Base-by-base conservation (phyloP, 2,113 vertebrate species). In the Pseudolaguvia tuberculata region DNA sequence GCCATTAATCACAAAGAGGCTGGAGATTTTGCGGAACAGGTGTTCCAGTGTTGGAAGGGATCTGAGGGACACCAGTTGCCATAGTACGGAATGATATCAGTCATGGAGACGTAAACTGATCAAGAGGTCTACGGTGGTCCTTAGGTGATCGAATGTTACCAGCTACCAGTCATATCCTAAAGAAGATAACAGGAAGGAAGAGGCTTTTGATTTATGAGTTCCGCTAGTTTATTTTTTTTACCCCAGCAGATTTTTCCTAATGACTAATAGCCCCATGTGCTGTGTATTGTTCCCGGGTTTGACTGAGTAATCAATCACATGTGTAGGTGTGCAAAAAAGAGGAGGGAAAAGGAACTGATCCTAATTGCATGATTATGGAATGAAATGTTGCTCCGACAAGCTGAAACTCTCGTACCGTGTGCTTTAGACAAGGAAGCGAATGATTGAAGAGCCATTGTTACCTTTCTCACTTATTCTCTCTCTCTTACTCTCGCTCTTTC, bases 21-120 rank as follows among this genome's bases (percentile, higher is more conserved):
- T 77, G 80, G 85, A 72, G 81, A 73, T 85, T 13, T 20, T 27
- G 62, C 39, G n/a, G 59, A 80, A 78, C 84, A 85, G 83, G 83
- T 87, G 84, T 81, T 83, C 73, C 48, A 12, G 69, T 77, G 73
- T 63, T 68, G 51, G 74, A 63, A 61, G 48, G 48, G 8, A 13
- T 21, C 18, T 53, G 73, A 62, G 68, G 31, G 56, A 78, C 79
- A 70, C 6, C n/a, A 14, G 27, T 23, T 25, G 27, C 25, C 23
- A 29, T 23, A 27, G 52, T 50, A 7, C 29, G 52, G 63, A 27
- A 57, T 20, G 15, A 18, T 27, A 2, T 35, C 5, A 75, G 29
- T 20, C 18, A 31, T 73, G 14, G 20, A 53, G 69, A 21, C 17
- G 13, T 31, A 50, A 61, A 50, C n/a, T 25, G 31, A 42, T 45